Conservation (phyloP, 2,888 invertebrate genomes). For the Himalopsyche kuldschensis region DNA sequence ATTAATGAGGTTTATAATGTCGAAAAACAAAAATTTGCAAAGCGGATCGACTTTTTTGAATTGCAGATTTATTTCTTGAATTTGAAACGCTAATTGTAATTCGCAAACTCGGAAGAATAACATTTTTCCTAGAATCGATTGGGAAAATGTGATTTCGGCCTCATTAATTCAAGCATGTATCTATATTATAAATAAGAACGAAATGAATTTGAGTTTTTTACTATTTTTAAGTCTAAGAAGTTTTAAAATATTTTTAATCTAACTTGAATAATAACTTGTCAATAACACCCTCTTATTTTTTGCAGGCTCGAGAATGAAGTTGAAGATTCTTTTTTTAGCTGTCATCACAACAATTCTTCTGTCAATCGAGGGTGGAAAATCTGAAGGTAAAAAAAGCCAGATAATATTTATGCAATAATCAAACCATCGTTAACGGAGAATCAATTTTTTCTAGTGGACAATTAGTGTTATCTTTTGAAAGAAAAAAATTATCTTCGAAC, state of each 20-base stretch:
- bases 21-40: slow-evolving; percentile 7
- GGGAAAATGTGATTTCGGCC: not conserved
- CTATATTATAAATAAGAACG: not conserved
- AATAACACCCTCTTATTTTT: not conserved
- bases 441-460: not conserved
- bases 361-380: not conserved
- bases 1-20: slow-evolving; percentile 27
- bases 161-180: not conserved
- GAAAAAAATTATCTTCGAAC: not conserved
- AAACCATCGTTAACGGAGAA: not conserved
- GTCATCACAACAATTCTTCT: not conserved
- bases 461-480: not conserved
- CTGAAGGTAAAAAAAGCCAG: not conserved
- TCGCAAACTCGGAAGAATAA: not conserved
- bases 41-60: not conserved
- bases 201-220: too few species aligned
- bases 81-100: not conserved
- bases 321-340: not conserved
- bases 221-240: too few species aligned
- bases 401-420: too few species aligned
- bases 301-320: not conserved
- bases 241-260: too few species aligned
- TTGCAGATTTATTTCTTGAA: not conserved
- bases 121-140: not conserved
- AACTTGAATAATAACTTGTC: too few species aligned